Evolutionary conservation across 2,113 vertebrate genomes (phyloP).

Genomic region (Takifugu flavidus): DNA sequence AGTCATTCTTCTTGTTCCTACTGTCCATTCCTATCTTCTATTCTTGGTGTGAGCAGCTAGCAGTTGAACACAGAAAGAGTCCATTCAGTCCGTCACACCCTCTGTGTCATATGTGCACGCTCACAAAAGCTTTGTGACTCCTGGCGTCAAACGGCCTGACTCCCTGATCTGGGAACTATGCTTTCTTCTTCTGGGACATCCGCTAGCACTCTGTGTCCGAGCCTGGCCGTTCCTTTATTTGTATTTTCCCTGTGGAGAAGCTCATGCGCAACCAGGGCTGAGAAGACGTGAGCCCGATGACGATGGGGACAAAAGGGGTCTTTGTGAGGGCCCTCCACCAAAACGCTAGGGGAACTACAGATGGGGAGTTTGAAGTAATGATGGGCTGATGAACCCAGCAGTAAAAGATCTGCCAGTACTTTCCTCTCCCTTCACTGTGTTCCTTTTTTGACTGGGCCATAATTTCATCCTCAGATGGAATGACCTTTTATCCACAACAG

Average conservation of each 20-base stretch:
- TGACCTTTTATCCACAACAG: slow-evolving; percentile 54
- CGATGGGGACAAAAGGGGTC: slow-evolving; percentile 57
- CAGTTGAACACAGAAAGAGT: slow-evolving; percentile 37
- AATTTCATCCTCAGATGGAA: slow-evolving; percentile 52
- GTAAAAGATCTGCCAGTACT: slow-evolving; percentile 49
- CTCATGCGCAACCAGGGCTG: slow-evolving; percentile 49
- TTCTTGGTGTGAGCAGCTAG: slow-evolving; percentile 14
- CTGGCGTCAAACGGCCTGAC: slow-evolving; percentile 30
- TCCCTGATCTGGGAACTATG: slow-evolving; percentile 43
- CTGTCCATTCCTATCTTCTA: neutral
- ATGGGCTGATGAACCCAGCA: slow-evolving; percentile 43
- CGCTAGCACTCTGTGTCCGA: slow-evolving; percentile 16
- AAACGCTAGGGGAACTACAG: slow-evolving; percentile 19
- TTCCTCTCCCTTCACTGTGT: slow-evolving; percentile 11
- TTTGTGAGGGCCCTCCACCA: slow-evolving; percentile 64
- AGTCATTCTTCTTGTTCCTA: neutral
- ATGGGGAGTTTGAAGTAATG: slow-evolving; percentile 60
- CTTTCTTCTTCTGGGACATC: slow-evolving; percentile 55
- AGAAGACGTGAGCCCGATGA: slow-evolving; percentile 60
- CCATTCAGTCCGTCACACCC: slow-evolving; percentile 32
- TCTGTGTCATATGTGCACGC: slow-evolving; percentile 24
- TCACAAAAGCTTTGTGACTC: slow-evolving; percentile 22
- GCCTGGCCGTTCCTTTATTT: slow-evolving; percentile 38
- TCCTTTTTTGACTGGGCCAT: slow-evolving; percentile 54
- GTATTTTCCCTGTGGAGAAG: slow-evolving; percentile 58